Percentiles rank a stretch among this genome's conserved stretches.
These are phyloP conservation scores for Nephila pilipes DNA, from an alignment of 1,140 invertebrate genomes.

Conservation along the genomic window DNA sequence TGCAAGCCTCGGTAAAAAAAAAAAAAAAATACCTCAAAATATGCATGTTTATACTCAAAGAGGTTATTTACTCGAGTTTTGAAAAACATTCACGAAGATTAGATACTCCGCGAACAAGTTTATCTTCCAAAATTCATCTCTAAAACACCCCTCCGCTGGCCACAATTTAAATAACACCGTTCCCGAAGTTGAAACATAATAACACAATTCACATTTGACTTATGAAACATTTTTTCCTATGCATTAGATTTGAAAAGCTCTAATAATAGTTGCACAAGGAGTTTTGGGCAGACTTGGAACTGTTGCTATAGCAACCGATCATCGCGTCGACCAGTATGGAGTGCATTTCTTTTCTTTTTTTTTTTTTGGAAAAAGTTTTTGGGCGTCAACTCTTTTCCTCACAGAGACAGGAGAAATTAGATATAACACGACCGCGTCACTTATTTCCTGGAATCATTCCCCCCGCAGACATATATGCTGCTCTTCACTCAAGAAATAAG, in stretches of 20 bases:
- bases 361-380: slow-evolving; percentile 50
- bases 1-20: too few relatives aligned
- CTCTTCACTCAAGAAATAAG: neutral
- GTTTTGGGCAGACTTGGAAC: neutral
- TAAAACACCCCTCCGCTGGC: too few relatives aligned
- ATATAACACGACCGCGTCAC: slow-evolving; percentile 1
- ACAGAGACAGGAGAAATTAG: slow-evolving; percentile 48
- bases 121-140: too few relatives aligned
- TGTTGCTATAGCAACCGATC: slow-evolving; percentile 30
- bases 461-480: neutral
- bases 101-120: too few relatives aligned
- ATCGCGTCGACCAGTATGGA: neutral
- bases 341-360: too few relatives aligned
- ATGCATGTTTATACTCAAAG: too few relatives aligned
- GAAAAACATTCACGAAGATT: too few relatives aligned
- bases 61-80: too few relatives aligned
- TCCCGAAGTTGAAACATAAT: neutral
- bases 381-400: slow-evolving; percentile 56
- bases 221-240: neutral
- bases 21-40: too few relatives aligned
- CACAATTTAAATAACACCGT: too few relatives aligned
- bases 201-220: neutral
- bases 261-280: neutral
- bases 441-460: slow-evolving; percentile 40
- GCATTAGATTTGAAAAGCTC: neutral